Base-by-base conservation (phyloP, 2,888 invertebrate genomes). In the Metopia argyrocephala region DNA sequence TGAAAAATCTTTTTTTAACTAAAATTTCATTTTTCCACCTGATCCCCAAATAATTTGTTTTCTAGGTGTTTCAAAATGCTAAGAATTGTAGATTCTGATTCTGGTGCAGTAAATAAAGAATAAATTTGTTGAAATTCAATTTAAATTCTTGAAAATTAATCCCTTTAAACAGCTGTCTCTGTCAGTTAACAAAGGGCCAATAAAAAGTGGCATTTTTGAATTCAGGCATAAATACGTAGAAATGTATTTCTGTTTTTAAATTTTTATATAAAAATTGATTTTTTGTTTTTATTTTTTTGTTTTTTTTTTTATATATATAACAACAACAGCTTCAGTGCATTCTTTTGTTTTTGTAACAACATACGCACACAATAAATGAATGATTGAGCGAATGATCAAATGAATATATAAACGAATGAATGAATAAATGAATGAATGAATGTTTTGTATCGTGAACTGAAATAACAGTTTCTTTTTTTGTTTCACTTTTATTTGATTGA, bases 401-500 rank as follows among this genome's bases (percentile, higher is more conserved):
- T 23, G 61, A 52, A 31, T 56, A 62, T 48, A 28, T 48, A 66
- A 52, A 48, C 18, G 46, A 62, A 27, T 18, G 18, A 65, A 27
- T 57, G 73, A 54, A 28, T 61, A 66, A 6, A 45, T 52, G 28
- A 52, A 31, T 50, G 61, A 46, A 31, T 57, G 73, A 28, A 45
- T 61, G 66, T 4, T 28, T 61, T 50, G 65, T 59, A 74, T 65
- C 57, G 65, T 78, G 76, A 79, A 80, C 78, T 9, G 71, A 82
- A 64, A 75, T 75, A 81, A 76, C 83, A 78, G 66, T 79, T 80
- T 69, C 74, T 71, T 56, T 74, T 76, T 78, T 66, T 75, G 0
- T 38, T 31, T 82, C 85, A 84, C 82, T 86, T 84, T 70, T 84
- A 83, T 85, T 85, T 84, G 85, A 85, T 85, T 84, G 83, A 84